Evolutionary conservation across 2,888 invertebrate genomes (phyloP).

Genomic region (Lasioglossum morio): DNA sequence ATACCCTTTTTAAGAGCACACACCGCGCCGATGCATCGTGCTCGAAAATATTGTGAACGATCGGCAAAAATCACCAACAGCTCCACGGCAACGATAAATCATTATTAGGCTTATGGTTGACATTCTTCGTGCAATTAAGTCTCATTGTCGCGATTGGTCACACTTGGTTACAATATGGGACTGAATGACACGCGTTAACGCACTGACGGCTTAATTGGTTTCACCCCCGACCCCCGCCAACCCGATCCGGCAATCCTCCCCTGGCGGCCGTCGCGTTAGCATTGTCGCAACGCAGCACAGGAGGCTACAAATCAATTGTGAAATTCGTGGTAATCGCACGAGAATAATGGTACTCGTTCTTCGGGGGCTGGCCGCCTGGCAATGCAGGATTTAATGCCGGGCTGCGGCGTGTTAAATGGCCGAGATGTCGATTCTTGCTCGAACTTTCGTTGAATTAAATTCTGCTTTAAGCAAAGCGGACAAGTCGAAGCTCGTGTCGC

Average conservation of each 20-base stretch:
- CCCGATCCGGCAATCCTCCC: slow-evolving; percentile 21
- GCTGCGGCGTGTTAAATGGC: slow-evolving; percentile 7
- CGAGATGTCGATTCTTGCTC: not conserved
- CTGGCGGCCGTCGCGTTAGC: slow-evolving; percentile 29
- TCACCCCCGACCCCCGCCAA: slow-evolving; percentile 23
- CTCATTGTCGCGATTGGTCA: slow-evolving; percentile 72
- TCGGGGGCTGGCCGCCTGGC: slow-evolving; percentile 29
- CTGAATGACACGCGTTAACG: slow-evolving; percentile 75
- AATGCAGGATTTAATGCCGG: slow-evolving; percentile 29
- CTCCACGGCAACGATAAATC: slow-evolving; percentile 39
- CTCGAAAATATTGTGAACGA: not conserved
- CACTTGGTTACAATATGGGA: slow-evolving; percentile 74
- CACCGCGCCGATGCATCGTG: not conserved
- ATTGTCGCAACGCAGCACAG: slow-evolving; percentile 52
- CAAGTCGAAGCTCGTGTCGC: not conserved
- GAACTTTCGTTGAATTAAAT: slow-evolving; percentile 1
- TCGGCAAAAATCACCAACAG: not conserved
- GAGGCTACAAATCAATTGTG: slow-evolving; percentile 68
- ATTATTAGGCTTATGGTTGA: slow-evolving; percentile 53
- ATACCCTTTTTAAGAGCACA: not conserved
- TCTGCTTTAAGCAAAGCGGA: not conserved
- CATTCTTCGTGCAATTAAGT: slow-evolving; percentile 72
- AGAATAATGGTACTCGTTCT: slow-evolving; percentile 56
- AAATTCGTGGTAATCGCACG: slow-evolving; percentile 61
- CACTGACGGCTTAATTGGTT: slow-evolving; percentile 76